These are phyloP conservation scores for Heliangelus exortis DNA, from an alignment of 2,797 vertebrate genomes.

Conservation along the genomic window DNA sequence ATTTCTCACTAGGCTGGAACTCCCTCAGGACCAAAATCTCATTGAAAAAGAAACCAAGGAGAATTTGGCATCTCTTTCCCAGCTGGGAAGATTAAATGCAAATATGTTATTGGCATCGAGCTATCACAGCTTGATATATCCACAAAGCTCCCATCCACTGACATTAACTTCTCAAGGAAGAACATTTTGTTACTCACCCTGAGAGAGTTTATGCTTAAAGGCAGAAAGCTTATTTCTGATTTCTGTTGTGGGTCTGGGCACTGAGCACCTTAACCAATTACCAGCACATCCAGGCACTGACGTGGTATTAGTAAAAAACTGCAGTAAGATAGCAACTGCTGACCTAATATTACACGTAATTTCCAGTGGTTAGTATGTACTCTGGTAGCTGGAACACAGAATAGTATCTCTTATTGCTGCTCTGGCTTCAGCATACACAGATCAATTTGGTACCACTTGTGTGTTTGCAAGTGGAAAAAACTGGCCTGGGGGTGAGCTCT, in stretches of 20 bases:
- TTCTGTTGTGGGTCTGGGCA: constrained; percentile 17
- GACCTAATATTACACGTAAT: not conserved
- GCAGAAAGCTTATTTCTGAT: constrained; percentile 19
- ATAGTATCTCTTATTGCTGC: not conserved
- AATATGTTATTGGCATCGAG: constrained; percentile 49
- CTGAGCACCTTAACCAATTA: not conserved
- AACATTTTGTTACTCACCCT: constrained; percentile 53
- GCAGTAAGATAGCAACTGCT: not conserved
- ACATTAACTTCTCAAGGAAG: constrained; percentile 58
- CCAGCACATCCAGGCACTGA: not conserved
- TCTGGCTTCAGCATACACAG: not conserved
- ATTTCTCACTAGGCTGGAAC: constrained; percentile 32
- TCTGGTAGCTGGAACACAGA: not conserved
- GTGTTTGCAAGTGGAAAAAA: not conserved
- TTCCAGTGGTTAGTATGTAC: not conserved
- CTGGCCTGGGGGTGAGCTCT: not conserved
- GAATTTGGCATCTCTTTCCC: constrained; percentile 37
- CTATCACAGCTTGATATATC: constrained; percentile 53
- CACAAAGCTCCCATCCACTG: constrained; percentile 39
- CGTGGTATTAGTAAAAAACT: not conserved
- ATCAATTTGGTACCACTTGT: not conserved
- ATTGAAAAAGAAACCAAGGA: constrained; percentile 48
- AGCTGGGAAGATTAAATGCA: constrained; percentile 53
- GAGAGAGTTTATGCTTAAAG: constrained; percentile 25
- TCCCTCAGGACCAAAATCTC: constrained; percentile 31